A percentile compares a stretch with the other conserved stretches of the same genome.
These are phyloP conservation scores for Theonella swinhoei DNA, from an alignment of 37 sponge, comb jelly and placozoan species.

Conservation along the genomic window DNA sequence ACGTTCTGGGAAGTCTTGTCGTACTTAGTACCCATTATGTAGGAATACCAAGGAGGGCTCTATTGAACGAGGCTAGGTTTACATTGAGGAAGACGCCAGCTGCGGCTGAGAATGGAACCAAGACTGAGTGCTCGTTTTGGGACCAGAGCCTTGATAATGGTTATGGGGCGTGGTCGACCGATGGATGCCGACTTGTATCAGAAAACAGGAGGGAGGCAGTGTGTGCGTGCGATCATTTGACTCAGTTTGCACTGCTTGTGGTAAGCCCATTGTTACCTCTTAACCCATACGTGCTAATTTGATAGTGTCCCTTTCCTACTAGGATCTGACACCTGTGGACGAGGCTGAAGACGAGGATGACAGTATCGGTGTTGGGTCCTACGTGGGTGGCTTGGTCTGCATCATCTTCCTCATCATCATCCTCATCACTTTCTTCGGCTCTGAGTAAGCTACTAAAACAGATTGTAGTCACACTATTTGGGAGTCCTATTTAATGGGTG, in stretches of 20 bases:
- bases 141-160: slow-evolving; percentile 40
- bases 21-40: slow-evolving; percentile 10
- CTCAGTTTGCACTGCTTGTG: background rate
- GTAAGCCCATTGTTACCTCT: background rate
- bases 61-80: slow-evolving; percentile 1
- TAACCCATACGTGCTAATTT: background rate
- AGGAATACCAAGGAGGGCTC: slow-evolving; percentile 5
- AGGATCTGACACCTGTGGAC: background rate
- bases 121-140: slow-evolving; percentile 54
- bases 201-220: background rate
- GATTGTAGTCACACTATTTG: no score
- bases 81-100: slow-evolving; percentile 4
- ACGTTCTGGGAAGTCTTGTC: slow-evolving; percentile 19
- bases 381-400: background rate
- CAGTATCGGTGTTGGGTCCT: background rate
- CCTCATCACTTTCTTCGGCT: background rate
- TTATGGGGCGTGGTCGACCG: slow-evolving; percentile 57
- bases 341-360: background rate
- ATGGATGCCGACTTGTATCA: slow-evolving; percentile 9
- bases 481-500: no score
- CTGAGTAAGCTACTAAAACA: no score
- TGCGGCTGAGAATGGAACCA: background rate
- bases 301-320: background rate
- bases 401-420: background rate
- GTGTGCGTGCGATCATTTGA: background rate